A percentile compares a stretch with the other conserved stretches of the same genome.
phyloP scores from a whole-genome alignment of 2,888 invertebrate species.

The Mactromeris polynyma region DNA sequence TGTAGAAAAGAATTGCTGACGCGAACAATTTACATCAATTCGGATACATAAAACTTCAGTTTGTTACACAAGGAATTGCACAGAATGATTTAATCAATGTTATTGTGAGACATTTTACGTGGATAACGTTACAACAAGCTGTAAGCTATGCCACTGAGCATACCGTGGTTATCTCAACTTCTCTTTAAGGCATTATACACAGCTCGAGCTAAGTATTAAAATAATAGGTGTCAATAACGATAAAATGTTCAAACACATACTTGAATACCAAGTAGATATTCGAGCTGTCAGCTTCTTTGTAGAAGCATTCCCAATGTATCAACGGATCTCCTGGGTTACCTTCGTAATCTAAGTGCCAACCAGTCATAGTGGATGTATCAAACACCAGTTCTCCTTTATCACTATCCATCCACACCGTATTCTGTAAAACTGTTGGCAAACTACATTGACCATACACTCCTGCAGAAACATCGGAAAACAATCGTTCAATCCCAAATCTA shows the following conservation, averaged over 20 bases:
- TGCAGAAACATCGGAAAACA: not conserved
- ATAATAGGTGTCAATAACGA: not conserved
- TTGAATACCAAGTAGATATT: slow-evolving; percentile 29
- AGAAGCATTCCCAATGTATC: slow-evolving; percentile 43
- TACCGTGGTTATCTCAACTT: too few relatives aligned
- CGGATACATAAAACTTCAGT: too few relatives aligned
- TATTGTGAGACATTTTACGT: too few relatives aligned
- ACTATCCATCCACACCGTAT: slow-evolving; percentile 45
- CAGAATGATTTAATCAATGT: too few relatives aligned
- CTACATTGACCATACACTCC: slow-evolving; percentile 14
- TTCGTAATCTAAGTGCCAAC: slow-evolving; percentile 34
- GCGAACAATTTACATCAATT: too few relatives aligned
- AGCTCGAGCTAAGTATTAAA: too few relatives aligned
- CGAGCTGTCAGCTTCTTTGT: slow-evolving; percentile 21
- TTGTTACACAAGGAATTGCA: too few relatives aligned
- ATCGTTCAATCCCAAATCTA: not conserved
- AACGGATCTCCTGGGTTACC: not conserved
- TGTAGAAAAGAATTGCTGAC: too few relatives aligned
- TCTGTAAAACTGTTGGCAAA: slow-evolving; percentile 26
- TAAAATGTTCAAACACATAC: slow-evolving; percentile 1
- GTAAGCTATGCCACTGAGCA: too few relatives aligned
- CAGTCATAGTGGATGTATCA: slow-evolving; percentile 22
- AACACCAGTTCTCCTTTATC: slow-evolving; percentile 39
- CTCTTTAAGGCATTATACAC: too few relatives aligned
- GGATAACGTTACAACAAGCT: too few relatives aligned